Evolutionary conservation across 2,113 vertebrate species (phyloP), one percentile per base, ranked within the genome.

Genomic region (Pithys albifrons): DNA sequence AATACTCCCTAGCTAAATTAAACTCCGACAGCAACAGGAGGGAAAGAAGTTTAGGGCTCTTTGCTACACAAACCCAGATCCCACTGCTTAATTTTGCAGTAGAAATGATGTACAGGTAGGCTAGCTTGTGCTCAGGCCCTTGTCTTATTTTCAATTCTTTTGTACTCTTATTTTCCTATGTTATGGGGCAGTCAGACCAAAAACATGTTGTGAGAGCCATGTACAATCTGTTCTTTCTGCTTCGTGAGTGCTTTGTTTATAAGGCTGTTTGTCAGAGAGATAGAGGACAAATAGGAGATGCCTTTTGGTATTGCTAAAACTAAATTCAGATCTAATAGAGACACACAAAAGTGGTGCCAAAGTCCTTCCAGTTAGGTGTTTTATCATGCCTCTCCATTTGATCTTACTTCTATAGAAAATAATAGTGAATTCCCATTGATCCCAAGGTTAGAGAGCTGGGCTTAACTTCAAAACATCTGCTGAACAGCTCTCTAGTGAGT

Each of bases 101-200:
- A 86, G 55, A 91, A 85, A 96, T 88, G 3, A 86, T 0, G 0
- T 41, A 74, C 29, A 90, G 48, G 54, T 74, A 83, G 16, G 11
- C 17, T 74, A 67, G 33, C 35, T 83, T 83, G 33, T 61, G 59
- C 46, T 85, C 70, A 91, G 59, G 64, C n/a, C 45, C 41, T 35
- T 88, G 55, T 74, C 75, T 95, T 94, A 88, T 84, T 96, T 93
- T 72, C 67, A 86, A 46, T 67, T 64, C 43, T 77, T 95, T 86
- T 41, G 43, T 74, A 62, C 35, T 74, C 64, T 59, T 72, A 85
- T 93, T 94, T 96, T 93, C 72, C 74, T 93, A 64, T 64, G 64
- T 83, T 91, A 86, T 48, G 69, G 75, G 35, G 24, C 51, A 95
- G 55, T 91, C 72, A 77, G 75, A 88, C 64, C 35, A 86, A 91